Conservation (phyloP, 1,140 invertebrate species). For the Periplaneta americana region DNA sequence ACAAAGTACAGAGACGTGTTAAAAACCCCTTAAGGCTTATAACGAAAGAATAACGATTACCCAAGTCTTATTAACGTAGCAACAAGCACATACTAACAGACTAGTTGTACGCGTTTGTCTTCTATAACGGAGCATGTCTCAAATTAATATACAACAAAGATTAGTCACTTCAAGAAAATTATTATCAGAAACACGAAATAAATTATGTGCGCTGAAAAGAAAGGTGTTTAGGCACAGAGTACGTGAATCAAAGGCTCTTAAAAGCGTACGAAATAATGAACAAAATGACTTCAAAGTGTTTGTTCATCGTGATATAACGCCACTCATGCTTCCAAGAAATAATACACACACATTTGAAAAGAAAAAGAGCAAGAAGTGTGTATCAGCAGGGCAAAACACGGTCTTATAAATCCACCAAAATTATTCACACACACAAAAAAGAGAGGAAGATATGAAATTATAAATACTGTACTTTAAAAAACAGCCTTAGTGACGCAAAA, state of each 20-base stretch:
- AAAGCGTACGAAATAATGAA: too few species aligned
- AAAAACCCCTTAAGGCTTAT: not conserved
- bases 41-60: not conserved
- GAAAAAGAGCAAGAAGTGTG: not conserved
- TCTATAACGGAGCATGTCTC: not conserved
- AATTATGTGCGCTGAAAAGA: too few species aligned
- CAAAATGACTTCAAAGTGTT: too few species aligned
- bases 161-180: not conserved
- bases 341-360: not conserved
- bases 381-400: not conserved
- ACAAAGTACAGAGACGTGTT: not conserved
- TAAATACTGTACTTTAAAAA: not conserved
- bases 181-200: too few species aligned
- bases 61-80: not conserved
- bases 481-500: not conserved
- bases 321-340: not conserved
- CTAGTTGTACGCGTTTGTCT: not conserved
- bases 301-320: not conserved
- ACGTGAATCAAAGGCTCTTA: too few species aligned
- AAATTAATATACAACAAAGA: not conserved
- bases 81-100: not conserved
- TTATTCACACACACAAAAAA: too few species aligned
- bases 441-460: not conserved
- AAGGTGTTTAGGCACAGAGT: too few species aligned
- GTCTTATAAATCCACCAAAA: not conserved